These are phyloP conservation scores for Solea senegalensis DNA, from an alignment of 2,113 vertebrate genomes.

Conservation along the genomic window DNA sequence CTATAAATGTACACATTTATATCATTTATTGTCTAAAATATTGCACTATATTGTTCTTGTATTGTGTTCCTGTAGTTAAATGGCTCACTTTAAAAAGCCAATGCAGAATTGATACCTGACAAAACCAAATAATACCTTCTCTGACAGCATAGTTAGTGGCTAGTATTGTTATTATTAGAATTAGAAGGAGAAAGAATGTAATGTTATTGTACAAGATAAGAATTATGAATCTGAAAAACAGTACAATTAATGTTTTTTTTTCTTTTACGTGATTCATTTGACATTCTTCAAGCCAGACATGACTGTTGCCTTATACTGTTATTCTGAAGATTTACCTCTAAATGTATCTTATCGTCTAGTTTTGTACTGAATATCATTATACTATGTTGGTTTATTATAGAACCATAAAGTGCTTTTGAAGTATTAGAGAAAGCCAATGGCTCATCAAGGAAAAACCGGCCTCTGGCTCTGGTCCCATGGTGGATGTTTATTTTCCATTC, in stretches of 20 bases:
- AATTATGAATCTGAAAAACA: too few relatives aligned
- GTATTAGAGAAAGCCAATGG: slow-evolving; percentile 21
- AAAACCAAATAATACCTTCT: too few relatives aligned
- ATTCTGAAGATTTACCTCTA: background rate
- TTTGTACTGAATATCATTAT: background rate
- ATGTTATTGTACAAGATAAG: too few relatives aligned
- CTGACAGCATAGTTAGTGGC: too few relatives aligned
- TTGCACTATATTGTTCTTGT: too few relatives aligned
- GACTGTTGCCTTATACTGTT: background rate
- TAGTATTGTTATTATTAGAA: too few relatives aligned
- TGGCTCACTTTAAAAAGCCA: too few relatives aligned
- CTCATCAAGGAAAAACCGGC: background rate
- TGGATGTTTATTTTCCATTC: slow-evolving; percentile 31
- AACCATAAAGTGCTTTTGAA: slow-evolving; percentile 10
- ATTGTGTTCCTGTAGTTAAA: too few relatives aligned
- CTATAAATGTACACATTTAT: too few relatives aligned
- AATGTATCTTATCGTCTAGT: background rate
- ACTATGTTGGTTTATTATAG: background rate
- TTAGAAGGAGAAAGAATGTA: too few relatives aligned
- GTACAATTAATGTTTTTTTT: background rate
- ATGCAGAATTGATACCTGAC: too few relatives aligned
- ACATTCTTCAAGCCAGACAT: background rate
- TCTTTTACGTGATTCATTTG: background rate
- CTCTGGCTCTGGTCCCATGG: background rate
- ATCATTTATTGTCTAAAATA: too few relatives aligned